A percentile compares a stretch with the other conserved stretches of the same genome.
Conservation (phyloP, 2,888 invertebrate species). For the Morpho deidamia region DNA sequence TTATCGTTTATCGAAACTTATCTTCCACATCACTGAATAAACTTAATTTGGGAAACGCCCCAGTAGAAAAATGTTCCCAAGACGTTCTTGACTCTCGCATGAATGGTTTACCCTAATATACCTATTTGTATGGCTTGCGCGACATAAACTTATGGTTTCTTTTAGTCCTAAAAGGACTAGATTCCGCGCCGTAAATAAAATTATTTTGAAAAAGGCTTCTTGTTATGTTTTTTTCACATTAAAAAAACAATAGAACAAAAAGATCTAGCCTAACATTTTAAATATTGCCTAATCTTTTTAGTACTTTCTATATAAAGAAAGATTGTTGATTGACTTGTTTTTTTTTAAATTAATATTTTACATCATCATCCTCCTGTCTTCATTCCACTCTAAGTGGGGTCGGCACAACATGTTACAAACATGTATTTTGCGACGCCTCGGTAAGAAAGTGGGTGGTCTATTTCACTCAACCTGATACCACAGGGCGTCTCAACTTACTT, state of each 20-base stretch:
- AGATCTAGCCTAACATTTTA: not conserved
- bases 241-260: not conserved
- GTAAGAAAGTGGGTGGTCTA: too few species aligned
- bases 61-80: slow-evolving; percentile 4
- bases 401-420: too few species aligned
- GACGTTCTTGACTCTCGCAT: not conserved
- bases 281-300: not conserved
- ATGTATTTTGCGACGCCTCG: too few species aligned
- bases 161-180: not conserved
- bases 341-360: too few species aligned
- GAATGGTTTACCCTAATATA: not conserved
- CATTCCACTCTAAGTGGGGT: too few species aligned
- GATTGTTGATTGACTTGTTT: too few species aligned
- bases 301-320: not conserved
- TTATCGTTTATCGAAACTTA: not conserved
- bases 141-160: not conserved
- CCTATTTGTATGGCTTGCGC: not conserved
- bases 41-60: not conserved
- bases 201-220: not conserved
- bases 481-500: too few species aligned
- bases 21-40: slow-evolving; percentile 1
- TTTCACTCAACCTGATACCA: too few species aligned
- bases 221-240: not conserved
- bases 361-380: too few species aligned
- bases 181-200: not conserved